These are phyloP conservation scores for Carcharodon carcharias DNA, from an alignment of 2,797 vertebrate genomes.

Conservation along the genomic window DNA sequence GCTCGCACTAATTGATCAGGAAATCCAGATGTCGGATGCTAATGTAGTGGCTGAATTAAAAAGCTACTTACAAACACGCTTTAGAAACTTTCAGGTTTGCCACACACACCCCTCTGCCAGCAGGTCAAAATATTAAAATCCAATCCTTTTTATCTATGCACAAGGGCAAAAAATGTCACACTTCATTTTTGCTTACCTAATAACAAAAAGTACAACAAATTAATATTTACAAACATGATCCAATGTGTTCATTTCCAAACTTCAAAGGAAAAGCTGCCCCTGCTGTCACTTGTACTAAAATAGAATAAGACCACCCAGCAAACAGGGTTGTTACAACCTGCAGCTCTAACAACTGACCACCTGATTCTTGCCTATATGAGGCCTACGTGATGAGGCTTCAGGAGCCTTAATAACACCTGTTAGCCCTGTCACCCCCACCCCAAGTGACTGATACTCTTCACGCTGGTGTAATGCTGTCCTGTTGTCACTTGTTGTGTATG, in stretches of 20 bases:
- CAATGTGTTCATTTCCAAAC: background rate
- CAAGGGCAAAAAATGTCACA: background rate
- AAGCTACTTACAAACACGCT: background rate
- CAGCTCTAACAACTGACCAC: slow-evolving; percentile 44
- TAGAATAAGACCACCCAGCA: slow-evolving; percentile 67
- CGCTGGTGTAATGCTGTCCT: slow-evolving; percentile 46
- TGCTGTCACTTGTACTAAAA: slow-evolving; percentile 59
- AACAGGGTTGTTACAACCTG: slow-evolving; percentile 49
- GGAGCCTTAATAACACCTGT: slow-evolving; percentile 59
- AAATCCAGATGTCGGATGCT: background rate
- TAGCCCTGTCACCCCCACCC: slow-evolving; percentile 42
- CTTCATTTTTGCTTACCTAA: background rate
- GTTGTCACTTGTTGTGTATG: slow-evolving; percentile 48
- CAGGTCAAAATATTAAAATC: background rate
- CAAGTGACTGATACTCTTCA: slow-evolving; percentile 48
- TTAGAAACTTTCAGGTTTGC: background rate
- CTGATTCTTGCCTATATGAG: slow-evolving; percentile 44
- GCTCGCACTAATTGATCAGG: background rate
- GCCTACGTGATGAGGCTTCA: slow-evolving; percentile 42
- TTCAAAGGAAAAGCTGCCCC: slow-evolving; percentile 32
- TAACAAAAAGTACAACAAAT: background rate
- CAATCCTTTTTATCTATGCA: background rate
- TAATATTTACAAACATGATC: slow-evolving; percentile 7
- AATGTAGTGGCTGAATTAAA: background rate
- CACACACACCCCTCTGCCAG: background rate